Evolutionary conservation across 2,113 vertebrate species (phyloP).

Genomic region (Epinephelus lanceolatus): DNA sequence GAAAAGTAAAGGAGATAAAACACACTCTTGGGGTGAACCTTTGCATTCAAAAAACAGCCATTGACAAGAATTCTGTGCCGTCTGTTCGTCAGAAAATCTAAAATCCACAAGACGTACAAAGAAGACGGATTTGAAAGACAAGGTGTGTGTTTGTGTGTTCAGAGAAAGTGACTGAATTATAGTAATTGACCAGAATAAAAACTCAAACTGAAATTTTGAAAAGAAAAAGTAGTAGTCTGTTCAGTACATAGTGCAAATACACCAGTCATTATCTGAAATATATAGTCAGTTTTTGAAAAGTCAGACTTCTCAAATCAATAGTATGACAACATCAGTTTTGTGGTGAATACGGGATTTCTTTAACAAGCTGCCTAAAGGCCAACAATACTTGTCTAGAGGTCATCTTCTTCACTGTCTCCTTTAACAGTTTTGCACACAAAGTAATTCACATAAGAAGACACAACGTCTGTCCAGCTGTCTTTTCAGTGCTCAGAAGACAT

Average conservation of each 20-base stretch:
- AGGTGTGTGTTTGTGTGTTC: not conserved
- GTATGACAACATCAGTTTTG: too few species aligned
- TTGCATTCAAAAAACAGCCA: slow-evolving; percentile 8
- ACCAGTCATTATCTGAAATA: not conserved
- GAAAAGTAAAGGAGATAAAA: slow-evolving; percentile 37
- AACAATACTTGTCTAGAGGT: not conserved
- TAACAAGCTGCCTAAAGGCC: not conserved
- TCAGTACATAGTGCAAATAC: too few species aligned
- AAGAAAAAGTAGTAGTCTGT: too few species aligned
- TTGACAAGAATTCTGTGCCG: slow-evolving; percentile 5
- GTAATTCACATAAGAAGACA: not conserved
- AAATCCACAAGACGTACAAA: not conserved
- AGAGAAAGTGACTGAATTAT: not conserved
- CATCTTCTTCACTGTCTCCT: not conserved
- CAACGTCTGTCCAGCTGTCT: not conserved
- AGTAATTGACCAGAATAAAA: not conserved
- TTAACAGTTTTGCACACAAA: not conserved
- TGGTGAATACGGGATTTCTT: too few species aligned
- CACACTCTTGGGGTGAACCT: not conserved
- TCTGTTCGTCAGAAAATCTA: not conserved
- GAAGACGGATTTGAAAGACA: not conserved
- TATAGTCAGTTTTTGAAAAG: too few species aligned
- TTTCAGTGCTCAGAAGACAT: not conserved
- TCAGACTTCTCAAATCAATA: too few species aligned
- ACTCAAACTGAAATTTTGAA: not conserved